A percentile compares a stretch with the other conserved stretches of the same genome.
phyloP scores from a whole-genome alignment of 2,888 invertebrate species.

The Neria commutata region DNA sequence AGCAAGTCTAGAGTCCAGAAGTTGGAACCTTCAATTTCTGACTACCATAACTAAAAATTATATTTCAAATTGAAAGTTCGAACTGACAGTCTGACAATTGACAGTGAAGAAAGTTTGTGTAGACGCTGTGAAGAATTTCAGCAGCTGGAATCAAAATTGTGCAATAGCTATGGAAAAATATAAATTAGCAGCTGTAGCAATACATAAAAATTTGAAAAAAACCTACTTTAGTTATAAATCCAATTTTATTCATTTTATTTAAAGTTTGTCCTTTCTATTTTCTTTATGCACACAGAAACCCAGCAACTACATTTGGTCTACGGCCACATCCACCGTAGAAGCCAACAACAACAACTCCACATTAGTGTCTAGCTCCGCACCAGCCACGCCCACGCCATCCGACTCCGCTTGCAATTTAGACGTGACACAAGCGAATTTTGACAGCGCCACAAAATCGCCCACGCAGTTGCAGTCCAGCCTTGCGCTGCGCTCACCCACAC shows the following conservation, averaged over 20 bases:
- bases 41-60: no score
- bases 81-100: no score
- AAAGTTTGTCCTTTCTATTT: constrained; percentile 8
- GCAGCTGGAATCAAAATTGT: background rate
- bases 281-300: constrained; percentile 67
- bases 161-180: background rate
- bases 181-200: background rate
- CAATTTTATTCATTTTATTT: background rate
- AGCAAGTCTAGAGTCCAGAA: no score
- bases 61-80: no score
- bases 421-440: constrained; percentile 38
- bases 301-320: constrained; percentile 68
- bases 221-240: background rate
- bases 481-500: background rate
- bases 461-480: background rate
- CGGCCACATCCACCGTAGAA: constrained; percentile 32
- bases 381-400: constrained; percentile 41
- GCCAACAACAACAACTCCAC: constrained; percentile 28
- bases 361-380: constrained; percentile 30
- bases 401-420: constrained; percentile 47
- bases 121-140: background rate
- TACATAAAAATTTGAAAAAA: background rate
- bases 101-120: background rate
- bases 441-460: constrained; percentile 46
- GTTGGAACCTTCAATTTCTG: no score